Evolutionary conservation across 2,888 invertebrate genomes (phyloP).

Genomic region (Lamellibrachia satsuma): DNA sequence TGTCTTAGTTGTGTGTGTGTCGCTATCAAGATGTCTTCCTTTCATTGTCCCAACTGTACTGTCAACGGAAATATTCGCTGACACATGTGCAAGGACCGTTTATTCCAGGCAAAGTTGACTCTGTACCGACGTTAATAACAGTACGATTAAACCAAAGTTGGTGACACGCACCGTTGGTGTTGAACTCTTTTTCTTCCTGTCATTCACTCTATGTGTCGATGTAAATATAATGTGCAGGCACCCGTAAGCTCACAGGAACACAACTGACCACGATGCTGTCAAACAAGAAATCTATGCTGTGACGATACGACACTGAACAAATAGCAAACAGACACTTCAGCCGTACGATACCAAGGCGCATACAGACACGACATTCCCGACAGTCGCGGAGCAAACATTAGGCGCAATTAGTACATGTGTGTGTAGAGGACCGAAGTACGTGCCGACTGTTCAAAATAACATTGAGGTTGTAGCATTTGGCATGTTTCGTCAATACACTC

Average conservation of each 20-base stretch:
- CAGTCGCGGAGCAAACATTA: background rate
- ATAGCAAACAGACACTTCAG: background rate
- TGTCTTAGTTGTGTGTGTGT: background rate
- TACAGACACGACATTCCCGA: background rate
- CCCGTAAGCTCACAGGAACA: background rate
- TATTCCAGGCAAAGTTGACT: background rate
- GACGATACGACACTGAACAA: background rate
- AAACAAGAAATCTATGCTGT: background rate
- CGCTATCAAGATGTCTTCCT: background rate
- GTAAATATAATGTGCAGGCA: background rate
- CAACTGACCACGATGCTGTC: background rate
- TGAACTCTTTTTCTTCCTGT: background rate
- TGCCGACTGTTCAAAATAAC: background rate
- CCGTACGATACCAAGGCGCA: background rate
- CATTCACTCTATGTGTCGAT: background rate
- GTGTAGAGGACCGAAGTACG: background rate
- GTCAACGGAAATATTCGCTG: background rate
- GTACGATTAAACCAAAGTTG: background rate
- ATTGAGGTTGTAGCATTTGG: background rate
- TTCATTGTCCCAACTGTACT: background rate
- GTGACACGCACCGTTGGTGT: background rate
- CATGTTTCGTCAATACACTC: background rate
- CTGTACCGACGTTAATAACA: background rate
- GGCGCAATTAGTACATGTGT: background rate
- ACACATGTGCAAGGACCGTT: background rate